Percentiles rank a stretch among this genome's conserved stretches.
Evolutionary conservation across 2,113 vertebrate species (phyloP).

Genomic region (Stercorarius parasiticus): DNA sequence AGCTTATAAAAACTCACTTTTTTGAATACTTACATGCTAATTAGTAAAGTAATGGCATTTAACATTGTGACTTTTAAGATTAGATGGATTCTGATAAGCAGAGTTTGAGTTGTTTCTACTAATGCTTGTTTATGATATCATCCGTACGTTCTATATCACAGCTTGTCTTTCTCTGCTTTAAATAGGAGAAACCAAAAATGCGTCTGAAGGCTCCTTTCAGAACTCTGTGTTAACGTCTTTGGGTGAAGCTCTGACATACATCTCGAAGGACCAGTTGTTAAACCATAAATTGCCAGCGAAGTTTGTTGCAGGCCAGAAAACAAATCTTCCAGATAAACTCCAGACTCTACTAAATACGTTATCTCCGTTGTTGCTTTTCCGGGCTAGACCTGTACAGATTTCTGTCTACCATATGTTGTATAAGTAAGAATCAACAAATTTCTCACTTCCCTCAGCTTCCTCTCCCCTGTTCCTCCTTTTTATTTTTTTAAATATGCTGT

Average conservation of each 20-base stretch:
- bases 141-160: neutral
- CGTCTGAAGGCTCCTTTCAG: conserved; percentile 70
- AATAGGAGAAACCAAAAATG: conserved; percentile 70
- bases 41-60: neutral
- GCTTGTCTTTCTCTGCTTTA: neutral
- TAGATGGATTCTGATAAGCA: neutral
- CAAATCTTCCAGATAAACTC: conserved; percentile 85
- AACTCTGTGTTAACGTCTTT: conserved; percentile 81
- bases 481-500: neutral
- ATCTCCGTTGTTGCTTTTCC: conserved; percentile 86
- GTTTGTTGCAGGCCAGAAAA: conserved; percentile 85
- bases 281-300: conserved; percentile 84
- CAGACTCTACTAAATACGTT: conserved; percentile 92
- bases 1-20: neutral
- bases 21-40: neutral
- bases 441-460: neutral
- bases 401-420: conserved; percentile 86
- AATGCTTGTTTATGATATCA: neutral
- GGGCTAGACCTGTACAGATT: conserved; percentile 88
- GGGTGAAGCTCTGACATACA: conserved; percentile 83
- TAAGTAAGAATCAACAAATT: conserved; percentile 80
- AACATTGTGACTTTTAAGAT: neutral
- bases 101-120: neutral
- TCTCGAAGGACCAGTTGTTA: conserved; percentile 84
- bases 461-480: accelerated